Percentiles rank a stretch among this genome's conserved stretches.
Evolutionary conservation across 2,113 vertebrate genomes (phyloP).

Genomic region (Trinectes maculatus): DNA sequence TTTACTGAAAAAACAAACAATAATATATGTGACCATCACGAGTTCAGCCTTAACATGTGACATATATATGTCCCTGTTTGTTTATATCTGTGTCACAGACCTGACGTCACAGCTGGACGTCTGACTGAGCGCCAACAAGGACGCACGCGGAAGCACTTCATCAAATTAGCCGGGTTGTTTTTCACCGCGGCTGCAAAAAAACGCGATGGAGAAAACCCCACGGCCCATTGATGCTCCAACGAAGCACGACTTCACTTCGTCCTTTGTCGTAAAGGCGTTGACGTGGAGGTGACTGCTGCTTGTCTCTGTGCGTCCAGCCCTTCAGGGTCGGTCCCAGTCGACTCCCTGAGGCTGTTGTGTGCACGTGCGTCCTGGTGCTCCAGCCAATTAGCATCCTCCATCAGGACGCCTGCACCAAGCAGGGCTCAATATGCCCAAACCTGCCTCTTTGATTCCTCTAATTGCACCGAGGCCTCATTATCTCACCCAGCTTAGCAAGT

Average conservation of each 20-base stretch:
- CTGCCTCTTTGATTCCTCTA: constrained; percentile 67
- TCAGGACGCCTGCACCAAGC: constrained; percentile 47
- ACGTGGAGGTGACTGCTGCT: constrained; percentile 63
- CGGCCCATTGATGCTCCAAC: constrained; percentile 79
- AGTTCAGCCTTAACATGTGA: no score
- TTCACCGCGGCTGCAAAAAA: constrained; percentile 57
- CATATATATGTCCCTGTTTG: no score
- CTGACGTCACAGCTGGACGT: no score
- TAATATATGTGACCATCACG: no score
- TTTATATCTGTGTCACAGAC: no score
- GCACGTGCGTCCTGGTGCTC: constrained; percentile 44
- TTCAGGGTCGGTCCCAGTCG: constrained; percentile 32
- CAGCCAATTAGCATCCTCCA: constrained; percentile 71
- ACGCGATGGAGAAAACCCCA: constrained; percentile 64
- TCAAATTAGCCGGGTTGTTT: constrained; percentile 60
- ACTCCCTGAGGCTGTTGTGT: constrained; percentile 49
- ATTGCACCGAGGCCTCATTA: constrained; percentile 69
- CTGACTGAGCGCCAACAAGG: constrained; percentile 61
- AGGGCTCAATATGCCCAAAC: constrained; percentile 74
- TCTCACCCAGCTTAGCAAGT: constrained; percentile 50
- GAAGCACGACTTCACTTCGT: constrained; percentile 73
- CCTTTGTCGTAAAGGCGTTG: constrained; percentile 79
- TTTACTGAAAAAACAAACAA: no score
- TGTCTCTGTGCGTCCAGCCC: constrained; percentile 46
- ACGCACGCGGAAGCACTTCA: constrained; percentile 35